Percentiles rank a stretch among this genome's conserved stretches.
Evolutionary conservation across 2,113 vertebrate genomes (phyloP).

Genomic region (Chaetops frenatus): DNA sequence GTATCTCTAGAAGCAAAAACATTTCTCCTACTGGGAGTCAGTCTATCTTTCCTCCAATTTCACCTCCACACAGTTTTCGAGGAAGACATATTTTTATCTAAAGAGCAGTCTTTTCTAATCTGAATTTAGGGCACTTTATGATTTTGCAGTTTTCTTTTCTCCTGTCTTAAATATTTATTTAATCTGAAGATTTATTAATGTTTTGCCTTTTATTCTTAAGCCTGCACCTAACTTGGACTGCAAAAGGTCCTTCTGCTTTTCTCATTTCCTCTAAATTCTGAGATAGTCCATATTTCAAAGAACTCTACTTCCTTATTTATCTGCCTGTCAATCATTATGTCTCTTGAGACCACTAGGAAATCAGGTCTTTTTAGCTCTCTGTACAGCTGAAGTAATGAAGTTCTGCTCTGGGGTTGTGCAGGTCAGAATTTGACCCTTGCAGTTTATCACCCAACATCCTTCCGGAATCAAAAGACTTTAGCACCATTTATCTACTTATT

Average conservation of each 20-base stretch:
- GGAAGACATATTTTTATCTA: background rate
- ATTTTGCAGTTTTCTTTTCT: background rate
- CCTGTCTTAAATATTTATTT: background rate
- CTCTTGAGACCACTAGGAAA: background rate
- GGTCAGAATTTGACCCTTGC: conserved; percentile 16
- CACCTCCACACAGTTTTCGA: background rate
- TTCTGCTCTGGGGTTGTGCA: background rate
- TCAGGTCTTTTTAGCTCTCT: background rate
- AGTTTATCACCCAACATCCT: conserved; percentile 30
- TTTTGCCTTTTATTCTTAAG: background rate
- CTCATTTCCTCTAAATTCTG: conserved; percentile 33
- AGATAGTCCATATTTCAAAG: conserved; percentile 15
- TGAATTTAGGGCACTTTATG: background rate
- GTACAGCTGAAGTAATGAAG: background rate
- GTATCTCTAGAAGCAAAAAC: background rate
- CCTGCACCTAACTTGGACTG: background rate
- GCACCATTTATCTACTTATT: conserved; percentile 27
- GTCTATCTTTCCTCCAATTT: background rate
- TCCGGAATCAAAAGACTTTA: background rate
- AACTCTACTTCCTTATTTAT: conserved; percentile 14
- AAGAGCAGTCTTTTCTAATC: background rate
- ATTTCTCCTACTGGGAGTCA: background rate
- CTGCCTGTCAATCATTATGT: background rate
- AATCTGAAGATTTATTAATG: conserved; percentile 2
- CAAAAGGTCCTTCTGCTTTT: background rate